These are phyloP conservation scores for Gonatopus flavifemur DNA, from an alignment of 1,140 invertebrate genomes.

Conservation along the genomic window DNA sequence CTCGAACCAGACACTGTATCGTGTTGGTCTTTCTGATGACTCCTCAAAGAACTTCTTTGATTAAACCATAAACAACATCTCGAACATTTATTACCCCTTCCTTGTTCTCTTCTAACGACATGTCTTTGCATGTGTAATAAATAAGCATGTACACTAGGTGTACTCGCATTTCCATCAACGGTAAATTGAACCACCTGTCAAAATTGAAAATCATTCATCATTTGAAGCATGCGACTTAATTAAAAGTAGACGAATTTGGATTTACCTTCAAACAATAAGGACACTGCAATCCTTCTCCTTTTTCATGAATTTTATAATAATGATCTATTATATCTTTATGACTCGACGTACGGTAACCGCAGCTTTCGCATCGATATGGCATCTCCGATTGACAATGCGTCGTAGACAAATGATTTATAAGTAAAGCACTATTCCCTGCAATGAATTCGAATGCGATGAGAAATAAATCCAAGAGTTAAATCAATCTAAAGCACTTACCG, in stretches of 20 bases:
- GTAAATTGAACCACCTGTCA: slow-evolving; percentile 41
- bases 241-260: no score
- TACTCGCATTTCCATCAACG: slow-evolving; percentile 35
- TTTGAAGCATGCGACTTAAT: neutral
- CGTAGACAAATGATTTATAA: slow-evolving; percentile 75
- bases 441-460: neutral
- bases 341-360: slow-evolving; percentile 72
- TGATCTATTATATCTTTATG: slow-evolving; percentile 75
- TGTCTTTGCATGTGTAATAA: slow-evolving; percentile 55
- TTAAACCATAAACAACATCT: slow-evolving; percentile 73
- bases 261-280: slow-evolving; percentile 72
- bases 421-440: slow-evolving; percentile 47
- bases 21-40: slow-evolving; percentile 51
- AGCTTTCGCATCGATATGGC: slow-evolving; percentile 76
- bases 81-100: slow-evolving; percentile 65
- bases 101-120: slow-evolving; percentile 57
- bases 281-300: slow-evolving; percentile 67
- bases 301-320: slow-evolving; percentile 67
- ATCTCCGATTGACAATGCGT: slow-evolving; percentile 75
- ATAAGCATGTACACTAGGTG: slow-evolving; percentile 46
- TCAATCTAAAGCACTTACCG: slow-evolving; percentile 36
- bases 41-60: slow-evolving; percentile 62
- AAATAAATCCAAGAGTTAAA: neutral
- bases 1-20: slow-evolving; percentile 29
- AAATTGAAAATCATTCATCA: neutral